phyloP scores from a whole-genome alignment of 1,140 invertebrate species.

The Chrysomallon squamiferum region DNA sequence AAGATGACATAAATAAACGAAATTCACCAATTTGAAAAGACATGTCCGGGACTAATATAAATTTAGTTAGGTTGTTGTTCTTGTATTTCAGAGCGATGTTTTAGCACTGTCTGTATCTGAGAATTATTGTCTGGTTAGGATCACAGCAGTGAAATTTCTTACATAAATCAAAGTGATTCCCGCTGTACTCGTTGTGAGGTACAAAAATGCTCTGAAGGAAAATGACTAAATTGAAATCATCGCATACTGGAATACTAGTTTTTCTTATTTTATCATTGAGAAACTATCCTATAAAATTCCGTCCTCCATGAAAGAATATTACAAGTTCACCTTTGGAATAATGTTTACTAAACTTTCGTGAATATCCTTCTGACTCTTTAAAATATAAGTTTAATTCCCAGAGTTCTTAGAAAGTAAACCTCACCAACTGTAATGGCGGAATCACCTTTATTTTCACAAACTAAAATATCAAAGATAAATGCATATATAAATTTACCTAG shows the following conservation, averaged over 20 bases:
- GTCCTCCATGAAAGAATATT: constrained; percentile 18
- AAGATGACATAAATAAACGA: constrained; percentile 7
- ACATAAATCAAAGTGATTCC: background rate
- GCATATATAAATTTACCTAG: constrained; percentile 12
- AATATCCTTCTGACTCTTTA: constrained; percentile 7
- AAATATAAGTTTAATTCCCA: constrained; percentile 20
- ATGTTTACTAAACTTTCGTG: background rate
- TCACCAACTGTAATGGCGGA: constrained; percentile 29
- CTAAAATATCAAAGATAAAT: constrained; percentile 23
- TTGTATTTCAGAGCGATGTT: constrained; percentile 15
- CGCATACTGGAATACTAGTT: constrained; percentile 13
- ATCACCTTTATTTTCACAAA: constrained; percentile 33
- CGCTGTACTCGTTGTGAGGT: background rate
- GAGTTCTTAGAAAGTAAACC: constrained; percentile 9
- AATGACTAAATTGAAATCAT: constrained; percentile 8
- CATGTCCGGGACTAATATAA: constrained; percentile 26
- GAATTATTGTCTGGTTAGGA: constrained; percentile 10
- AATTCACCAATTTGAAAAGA: constrained; percentile 20
- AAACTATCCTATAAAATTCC: constrained; percentile 27
- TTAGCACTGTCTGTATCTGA: constrained; percentile 25
- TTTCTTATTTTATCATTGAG: background rate
- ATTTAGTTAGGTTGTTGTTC: constrained; percentile 4
- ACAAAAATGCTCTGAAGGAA: constrained; percentile 27
- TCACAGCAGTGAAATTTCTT: background rate
- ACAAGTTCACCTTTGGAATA: background rate